Evolutionary conservation across 2,797 vertebrate species (phyloP), one percentile per base, ranked within the genome.

Genomic region (Carapus acus): DNA sequence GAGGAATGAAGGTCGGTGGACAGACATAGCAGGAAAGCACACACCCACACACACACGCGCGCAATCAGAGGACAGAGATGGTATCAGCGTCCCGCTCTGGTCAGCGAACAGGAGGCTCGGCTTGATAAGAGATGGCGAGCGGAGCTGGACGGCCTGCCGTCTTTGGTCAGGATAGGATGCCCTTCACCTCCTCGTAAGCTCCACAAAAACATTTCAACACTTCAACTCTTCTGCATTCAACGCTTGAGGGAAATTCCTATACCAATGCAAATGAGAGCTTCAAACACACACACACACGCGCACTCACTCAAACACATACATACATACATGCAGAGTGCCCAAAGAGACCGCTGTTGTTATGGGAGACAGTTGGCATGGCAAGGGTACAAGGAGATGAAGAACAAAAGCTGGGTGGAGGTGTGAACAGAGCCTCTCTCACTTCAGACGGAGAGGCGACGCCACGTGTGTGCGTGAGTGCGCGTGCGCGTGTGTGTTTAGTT

Each of bases 281-380:
- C 24, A 27, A 55, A 19, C 5, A 45, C 16, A 58, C 19, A 45
- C 0, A 7, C 34, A 40, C 47, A n/a, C n/a, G n/a, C n/a, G n/a
- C n/a, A n/a, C n/a, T n/a, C n/a, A n/a, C n/a, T n/a, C n/a, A n/a
- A n/a, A n/a, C n/a, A n/a, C n/a, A n/a, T n/a, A n/a, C 24, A 27
- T 53, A 19, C 5, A 45, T 16, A 58, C 19, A 45, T 1, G 7
- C 34, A 40, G 47, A 42, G 39, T 71, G 68, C 62, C 67, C 16
- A 42, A 60, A 60, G 79, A 33, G 3, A 27, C 64, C 20, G 19
- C 43, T 16, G 78, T 84, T 64, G 58, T 78, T 63, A 80, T 47
- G 71, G 71, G 76, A 62, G 74, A 79, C 73, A 46, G 81, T 81
- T 85, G 79, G 66, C 59, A 79, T 62, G 71, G 58, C 58, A 77